These are phyloP conservation scores for Tyria jacobaeae DNA, from an alignment of 2,888 invertebrate species.

Conservation along the genomic window DNA sequence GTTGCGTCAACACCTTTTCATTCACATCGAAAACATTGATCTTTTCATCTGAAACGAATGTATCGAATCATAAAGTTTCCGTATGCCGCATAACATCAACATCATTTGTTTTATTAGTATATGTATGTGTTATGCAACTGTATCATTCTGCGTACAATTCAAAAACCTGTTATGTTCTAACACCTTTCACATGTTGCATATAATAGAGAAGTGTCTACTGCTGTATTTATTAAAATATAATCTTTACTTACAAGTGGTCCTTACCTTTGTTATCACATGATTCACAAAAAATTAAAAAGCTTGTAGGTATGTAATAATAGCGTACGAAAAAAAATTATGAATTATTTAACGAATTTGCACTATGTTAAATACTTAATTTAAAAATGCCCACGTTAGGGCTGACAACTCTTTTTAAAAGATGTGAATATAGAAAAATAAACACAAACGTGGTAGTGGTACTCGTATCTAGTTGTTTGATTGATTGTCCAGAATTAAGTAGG, in stretches of 20 bases:
- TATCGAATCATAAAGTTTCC: constrained; percentile 29
- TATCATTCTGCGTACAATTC: neutral
- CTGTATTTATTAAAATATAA: neutral
- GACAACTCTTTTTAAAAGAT: too few relatives aligned
- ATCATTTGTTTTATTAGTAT: constrained; percentile 22
- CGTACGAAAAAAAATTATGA: too few relatives aligned
- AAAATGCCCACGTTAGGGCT: too few relatives aligned
- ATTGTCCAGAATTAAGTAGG: too few relatives aligned
- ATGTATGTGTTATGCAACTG: constrained; percentile 32
- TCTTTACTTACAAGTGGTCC: neutral
- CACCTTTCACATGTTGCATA: neutral
- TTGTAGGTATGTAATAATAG: too few relatives aligned
- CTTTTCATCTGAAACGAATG: constrained; percentile 31
- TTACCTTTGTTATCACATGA: too few relatives aligned
- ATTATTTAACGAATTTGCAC: too few relatives aligned
- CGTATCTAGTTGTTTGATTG: too few relatives aligned
- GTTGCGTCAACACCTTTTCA: constrained; percentile 39
- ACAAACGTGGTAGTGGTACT: too few relatives aligned
- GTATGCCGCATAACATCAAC: constrained; percentile 27
- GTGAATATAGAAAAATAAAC: too few relatives aligned
- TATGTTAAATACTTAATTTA: too few relatives aligned
- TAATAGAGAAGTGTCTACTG: neutral
- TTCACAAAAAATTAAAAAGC: too few relatives aligned
- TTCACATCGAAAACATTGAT: constrained; percentile 38
- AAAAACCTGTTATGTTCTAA: neutral